phyloP scores from a whole-genome alignment of 2,113 vertebrate species.

The Nematolebias whitei region DNA sequence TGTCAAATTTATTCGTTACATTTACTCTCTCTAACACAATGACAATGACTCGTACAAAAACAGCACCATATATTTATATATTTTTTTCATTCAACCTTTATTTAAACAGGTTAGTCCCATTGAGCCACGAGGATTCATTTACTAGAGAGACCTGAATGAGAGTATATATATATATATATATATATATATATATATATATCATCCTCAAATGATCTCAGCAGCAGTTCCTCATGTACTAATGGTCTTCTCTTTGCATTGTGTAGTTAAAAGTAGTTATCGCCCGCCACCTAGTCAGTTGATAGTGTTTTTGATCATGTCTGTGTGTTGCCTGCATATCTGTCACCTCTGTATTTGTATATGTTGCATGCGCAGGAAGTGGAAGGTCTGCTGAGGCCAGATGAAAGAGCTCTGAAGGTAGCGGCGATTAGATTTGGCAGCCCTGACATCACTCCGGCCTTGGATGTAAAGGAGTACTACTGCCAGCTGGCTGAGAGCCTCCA shows the following conservation, averaged over 20 bases:
- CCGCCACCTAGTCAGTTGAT: no score
- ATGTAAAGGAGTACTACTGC: slow-evolving; percentile 75
- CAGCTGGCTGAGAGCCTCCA: slow-evolving; percentile 76
- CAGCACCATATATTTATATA: no score
- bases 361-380: slow-evolving; percentile 63
- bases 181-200: no score
- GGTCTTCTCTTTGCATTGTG: not conserved
- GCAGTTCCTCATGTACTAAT: not conserved
- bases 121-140: no score
- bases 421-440: slow-evolving; percentile 69
- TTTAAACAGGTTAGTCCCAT: no score
- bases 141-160: no score
- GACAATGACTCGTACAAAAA: no score
- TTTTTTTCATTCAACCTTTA: no score
- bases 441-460: slow-evolving; percentile 68
- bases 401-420: slow-evolving; percentile 32
- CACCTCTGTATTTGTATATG: slow-evolving; percentile 26
- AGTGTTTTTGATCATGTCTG: no score
- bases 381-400: slow-evolving; percentile 48
- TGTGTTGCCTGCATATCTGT: not conserved
- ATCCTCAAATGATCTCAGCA: not conserved
- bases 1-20: no score
- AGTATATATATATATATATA: no score
- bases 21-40: no score
- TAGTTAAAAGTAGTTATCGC: not conserved